Evolutionary conservation across 2,888 invertebrate genomes (phyloP).

Genomic region (Aromia moschata): DNA sequence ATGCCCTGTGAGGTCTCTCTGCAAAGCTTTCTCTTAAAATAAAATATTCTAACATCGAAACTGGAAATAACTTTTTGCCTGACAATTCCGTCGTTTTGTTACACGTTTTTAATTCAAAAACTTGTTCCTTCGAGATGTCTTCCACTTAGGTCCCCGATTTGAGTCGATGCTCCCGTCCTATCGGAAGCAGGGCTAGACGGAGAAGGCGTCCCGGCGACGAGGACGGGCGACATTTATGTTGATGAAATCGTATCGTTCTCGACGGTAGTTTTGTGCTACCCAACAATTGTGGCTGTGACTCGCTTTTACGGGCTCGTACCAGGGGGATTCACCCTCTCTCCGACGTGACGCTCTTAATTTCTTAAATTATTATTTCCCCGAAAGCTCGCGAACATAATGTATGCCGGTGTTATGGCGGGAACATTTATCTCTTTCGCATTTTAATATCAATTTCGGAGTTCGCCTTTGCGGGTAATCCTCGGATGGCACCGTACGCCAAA

Average conservation of each 20-base stretch:
- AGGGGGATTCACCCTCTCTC: constrained; percentile 19
- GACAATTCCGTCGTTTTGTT: no score
- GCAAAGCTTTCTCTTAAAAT: no score
- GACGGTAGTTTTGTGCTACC: constrained; percentile 36
- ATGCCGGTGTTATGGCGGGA: constrained; percentile 10
- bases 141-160: no score
- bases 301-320: constrained; percentile 11
- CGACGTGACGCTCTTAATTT: constrained; percentile 26
- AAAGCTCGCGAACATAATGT: constrained; percentile 22
- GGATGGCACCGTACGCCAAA: not conserved
- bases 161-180: no score
- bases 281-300: constrained; percentile 20
- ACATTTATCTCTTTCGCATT: constrained; percentile 21
- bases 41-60: no score
- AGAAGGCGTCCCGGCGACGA: constrained; percentile 17
- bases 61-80: no score
- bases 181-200: no score
- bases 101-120: no score
- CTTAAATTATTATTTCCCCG: constrained; percentile 24
- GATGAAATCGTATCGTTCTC: constrained; percentile 43
- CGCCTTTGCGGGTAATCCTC: not conserved
- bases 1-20: no score
- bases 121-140: no score
- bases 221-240: constrained; percentile 36
- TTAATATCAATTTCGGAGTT: constrained; percentile 7